Evolutionary conservation across 2,113 vertebrate species (phyloP).

Genomic region (Brachirus orientalis): DNA sequence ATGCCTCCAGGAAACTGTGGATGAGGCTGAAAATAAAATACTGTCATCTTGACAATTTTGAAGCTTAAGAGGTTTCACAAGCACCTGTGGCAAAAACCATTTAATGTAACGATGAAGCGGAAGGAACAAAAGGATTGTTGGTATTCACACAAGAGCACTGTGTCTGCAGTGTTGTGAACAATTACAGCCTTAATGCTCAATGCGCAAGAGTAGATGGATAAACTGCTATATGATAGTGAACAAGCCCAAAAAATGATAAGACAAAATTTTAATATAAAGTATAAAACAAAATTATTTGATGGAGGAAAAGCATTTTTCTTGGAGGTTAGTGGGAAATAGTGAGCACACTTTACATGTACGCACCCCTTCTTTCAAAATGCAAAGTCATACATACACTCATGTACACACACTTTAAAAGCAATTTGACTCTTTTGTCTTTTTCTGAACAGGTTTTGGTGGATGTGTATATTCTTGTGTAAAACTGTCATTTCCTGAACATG

Average conservation of each 20-base stretch:
- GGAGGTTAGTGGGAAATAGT: not conserved
- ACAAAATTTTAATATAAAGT: not conserved
- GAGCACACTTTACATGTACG: conserved; percentile 49
- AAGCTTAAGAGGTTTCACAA: too few species aligned
- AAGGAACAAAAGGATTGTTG: not conserved
- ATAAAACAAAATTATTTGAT: not conserved
- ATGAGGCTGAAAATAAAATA: not conserved
- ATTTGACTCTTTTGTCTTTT: not conserved
- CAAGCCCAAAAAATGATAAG: not conserved
- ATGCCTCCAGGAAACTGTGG: not conserved
- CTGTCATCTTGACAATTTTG: not conserved
- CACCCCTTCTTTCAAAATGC: conserved; percentile 37
- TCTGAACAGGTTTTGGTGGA: conserved; percentile 25
- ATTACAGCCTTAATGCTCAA: not conserved
- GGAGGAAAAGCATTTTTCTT: too few species aligned
- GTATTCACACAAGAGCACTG: not conserved
- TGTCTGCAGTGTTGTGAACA: not conserved
- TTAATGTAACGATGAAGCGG: too few species aligned
- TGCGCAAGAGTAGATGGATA: not conserved
- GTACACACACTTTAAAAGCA: not conserved
- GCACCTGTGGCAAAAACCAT: too few species aligned
- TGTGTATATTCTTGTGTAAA: conserved; percentile 29
- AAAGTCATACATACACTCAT: not conserved
- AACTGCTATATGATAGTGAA: not conserved
- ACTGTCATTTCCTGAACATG: too few species aligned